A percentile compares a stretch with the other conserved stretches of the same genome.
These are phyloP conservation scores for Oeneis ivallda DNA, from an alignment of 2,888 invertebrate species.

Conservation along the genomic window DNA sequence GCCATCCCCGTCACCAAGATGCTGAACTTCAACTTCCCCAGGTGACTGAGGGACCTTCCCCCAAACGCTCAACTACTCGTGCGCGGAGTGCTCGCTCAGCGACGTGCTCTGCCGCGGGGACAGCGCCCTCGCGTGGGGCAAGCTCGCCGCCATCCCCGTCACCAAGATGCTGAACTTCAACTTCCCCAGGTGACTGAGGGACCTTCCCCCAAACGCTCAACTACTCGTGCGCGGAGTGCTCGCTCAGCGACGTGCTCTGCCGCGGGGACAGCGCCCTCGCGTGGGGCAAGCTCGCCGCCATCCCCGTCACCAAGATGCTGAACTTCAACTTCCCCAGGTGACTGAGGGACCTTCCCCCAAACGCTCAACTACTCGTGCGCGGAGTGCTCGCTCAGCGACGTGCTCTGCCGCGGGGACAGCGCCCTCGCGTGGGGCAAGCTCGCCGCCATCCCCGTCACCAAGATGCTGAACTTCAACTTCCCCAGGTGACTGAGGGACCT, in stretches of 20 bases:
- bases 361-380: conserved; percentile 49
- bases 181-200: neutral
- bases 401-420: conserved; percentile 49
- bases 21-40: conserved; percentile 1
- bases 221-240: conserved; percentile 52
- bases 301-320: neutral
- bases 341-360: conserved; percentile 17
- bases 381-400: conserved; percentile 51
- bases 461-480: conserved; percentile 1
- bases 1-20: neutral
- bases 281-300: neutral
- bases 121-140: neutral
- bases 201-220: conserved; percentile 42
- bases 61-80: conserved; percentile 47
- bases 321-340: conserved; percentile 3
- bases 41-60: neutral
- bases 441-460: neutral
- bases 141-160: neutral
- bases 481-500: neutral
- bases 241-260: conserved; percentile 55
- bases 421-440: conserved; percentile 2
- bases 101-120: conserved; percentile 55
- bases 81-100: conserved; percentile 49
- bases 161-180: conserved; percentile 2
- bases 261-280: conserved; percentile 33